These are phyloP conservation scores for Acrocephalus arundinaceus DNA, from an alignment of 2,113 vertebrate genomes.

Conservation along the genomic window DNA sequence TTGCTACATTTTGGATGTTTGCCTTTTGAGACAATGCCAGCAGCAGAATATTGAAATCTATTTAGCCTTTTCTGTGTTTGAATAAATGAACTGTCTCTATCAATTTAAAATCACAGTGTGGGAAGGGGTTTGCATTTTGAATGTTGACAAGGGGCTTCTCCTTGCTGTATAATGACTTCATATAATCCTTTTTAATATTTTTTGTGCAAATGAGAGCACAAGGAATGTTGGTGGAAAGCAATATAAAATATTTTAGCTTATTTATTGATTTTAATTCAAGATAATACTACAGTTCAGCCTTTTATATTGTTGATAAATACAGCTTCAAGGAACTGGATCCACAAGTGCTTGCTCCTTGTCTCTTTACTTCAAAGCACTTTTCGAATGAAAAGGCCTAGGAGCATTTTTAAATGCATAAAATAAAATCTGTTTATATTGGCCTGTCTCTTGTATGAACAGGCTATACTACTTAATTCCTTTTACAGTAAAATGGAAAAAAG, in stretches of 20 bases:
- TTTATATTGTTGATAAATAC: not conserved
- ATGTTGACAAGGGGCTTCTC: not conserved
- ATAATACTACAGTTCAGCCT: not conserved
- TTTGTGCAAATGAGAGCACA: not conserved
- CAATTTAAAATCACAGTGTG: not conserved
- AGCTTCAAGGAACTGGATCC: not conserved
- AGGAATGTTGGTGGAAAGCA: not conserved
- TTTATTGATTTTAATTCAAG: not conserved
- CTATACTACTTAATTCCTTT: not conserved
- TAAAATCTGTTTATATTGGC: not conserved
- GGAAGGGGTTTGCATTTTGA: not conserved
- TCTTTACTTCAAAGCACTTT: not conserved
- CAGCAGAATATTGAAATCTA: not conserved
- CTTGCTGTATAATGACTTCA: not conserved
- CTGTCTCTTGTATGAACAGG: not conserved
- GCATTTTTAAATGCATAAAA: not conserved
- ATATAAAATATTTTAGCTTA: not conserved
- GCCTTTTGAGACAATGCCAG: not conserved
- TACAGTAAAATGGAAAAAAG: not conserved
- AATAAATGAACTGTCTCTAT: not conserved
- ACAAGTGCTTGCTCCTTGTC: not conserved
- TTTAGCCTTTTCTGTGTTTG: not conserved
- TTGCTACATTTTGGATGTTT: not conserved
- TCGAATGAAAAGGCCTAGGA: not conserved
- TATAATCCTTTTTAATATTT: not conserved